These are phyloP conservation scores for Cetonia aurata DNA, from an alignment of 2,888 invertebrate species.

Conservation along the genomic window DNA sequence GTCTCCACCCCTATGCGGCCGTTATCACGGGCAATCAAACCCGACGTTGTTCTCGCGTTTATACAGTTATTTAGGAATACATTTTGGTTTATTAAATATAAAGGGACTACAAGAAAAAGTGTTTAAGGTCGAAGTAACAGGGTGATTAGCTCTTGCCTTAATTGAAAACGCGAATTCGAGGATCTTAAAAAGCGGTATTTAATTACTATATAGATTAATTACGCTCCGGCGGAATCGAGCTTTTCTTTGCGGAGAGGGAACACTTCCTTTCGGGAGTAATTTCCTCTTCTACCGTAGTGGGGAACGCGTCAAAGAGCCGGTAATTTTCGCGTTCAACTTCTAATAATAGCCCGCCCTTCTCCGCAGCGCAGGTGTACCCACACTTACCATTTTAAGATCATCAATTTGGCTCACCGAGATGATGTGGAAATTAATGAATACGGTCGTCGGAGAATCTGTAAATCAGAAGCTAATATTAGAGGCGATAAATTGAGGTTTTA, in stretches of 20 bases:
- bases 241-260: not conserved
- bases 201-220: constrained; percentile 15
- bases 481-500: constrained; percentile 20
- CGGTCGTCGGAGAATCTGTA: constrained; percentile 44
- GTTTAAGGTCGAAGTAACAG: too few species aligned
- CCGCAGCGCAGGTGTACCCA: not conserved
- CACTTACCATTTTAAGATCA: constrained; percentile 44
- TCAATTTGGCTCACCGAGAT: constrained; percentile 44
- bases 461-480: constrained; percentile 23
- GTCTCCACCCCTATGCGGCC: too few species aligned
- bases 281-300: not conserved
- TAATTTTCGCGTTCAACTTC: constrained; percentile 1
- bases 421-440: constrained; percentile 43
- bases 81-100: too few species aligned
- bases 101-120: too few species aligned
- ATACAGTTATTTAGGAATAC: too few species aligned
- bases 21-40: not conserved
- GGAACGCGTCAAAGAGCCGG: not conserved
- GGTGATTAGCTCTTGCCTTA: too few species aligned
- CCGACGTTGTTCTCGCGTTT: not conserved
- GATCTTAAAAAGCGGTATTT: not conserved
- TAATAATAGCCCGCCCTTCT: not conserved
- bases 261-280: too few species aligned
- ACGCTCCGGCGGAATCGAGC: not conserved
- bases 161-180: too few species aligned